Conservation (phyloP, 1,140 invertebrate species). For the Ceratosolen solmsi region DNA sequence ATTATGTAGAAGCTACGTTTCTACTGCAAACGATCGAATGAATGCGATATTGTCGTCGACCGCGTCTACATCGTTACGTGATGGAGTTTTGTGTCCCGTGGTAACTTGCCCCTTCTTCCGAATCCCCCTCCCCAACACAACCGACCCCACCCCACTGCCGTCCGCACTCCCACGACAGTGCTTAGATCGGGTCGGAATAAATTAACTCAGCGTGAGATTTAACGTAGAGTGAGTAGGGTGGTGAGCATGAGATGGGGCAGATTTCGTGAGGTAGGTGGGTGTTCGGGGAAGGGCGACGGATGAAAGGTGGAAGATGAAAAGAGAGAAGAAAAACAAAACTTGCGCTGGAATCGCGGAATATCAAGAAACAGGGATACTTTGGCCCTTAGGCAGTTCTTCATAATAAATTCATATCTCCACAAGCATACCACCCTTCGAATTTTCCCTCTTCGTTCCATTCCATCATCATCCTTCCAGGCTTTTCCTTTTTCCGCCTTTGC, state of each 20-base stretch:
- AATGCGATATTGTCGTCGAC: slow-evolving; percentile 61
- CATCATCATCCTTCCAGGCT: too few relatives aligned
- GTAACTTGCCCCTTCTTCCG: not conserved
- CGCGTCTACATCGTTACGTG: not conserved
- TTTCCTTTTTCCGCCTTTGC: not conserved
- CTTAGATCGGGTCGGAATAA: slow-evolving; percentile 54
- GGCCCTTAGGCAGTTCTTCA: slow-evolving; percentile 67
- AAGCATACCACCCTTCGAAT: slow-evolving; percentile 51
- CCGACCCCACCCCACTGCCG: too few relatives aligned
- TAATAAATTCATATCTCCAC: slow-evolving; percentile 73
- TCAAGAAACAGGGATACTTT: slow-evolving; percentile 64
- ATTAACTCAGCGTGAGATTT: slow-evolving; percentile 55
- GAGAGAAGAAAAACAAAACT: not conserved
- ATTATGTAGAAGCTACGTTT: slow-evolving; percentile 40
- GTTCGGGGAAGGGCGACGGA: not conserved
- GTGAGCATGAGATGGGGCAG: too few relatives aligned
- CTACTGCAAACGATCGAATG: slow-evolving; percentile 54
- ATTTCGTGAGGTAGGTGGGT: too few relatives aligned
- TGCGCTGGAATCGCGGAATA: slow-evolving; percentile 50
- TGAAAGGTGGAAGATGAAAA: not conserved
- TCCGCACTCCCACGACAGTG: too few relatives aligned
- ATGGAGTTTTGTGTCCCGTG: slow-evolving; percentile 21
- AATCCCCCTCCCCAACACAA: not conserved
- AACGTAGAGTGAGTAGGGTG: not conserved
- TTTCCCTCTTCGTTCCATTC: too few relatives aligned